Evolutionary conservation across 1,140 invertebrate species (phyloP), one percentile per base, ranked within the genome.

Genomic region (Penaeus indicus): DNA sequence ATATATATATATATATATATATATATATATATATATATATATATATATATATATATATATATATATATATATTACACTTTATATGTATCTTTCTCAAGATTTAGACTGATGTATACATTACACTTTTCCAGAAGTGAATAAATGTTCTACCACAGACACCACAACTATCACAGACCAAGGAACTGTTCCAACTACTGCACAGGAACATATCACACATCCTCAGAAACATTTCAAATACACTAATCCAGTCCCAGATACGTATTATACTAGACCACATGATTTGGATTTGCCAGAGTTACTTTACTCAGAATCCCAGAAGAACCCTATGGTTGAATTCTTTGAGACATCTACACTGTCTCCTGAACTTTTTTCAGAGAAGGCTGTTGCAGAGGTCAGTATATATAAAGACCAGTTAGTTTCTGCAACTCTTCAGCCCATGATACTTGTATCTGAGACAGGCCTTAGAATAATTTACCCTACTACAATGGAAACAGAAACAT

Each of bases 401-500:
- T 54, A 54, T 54, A 2, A 54, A 54, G 54, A 54, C 11, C 54
- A 72, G 18, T 61, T 75, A n/a, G 38, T 72, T 25, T 86, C 61
- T 62, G 67, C 78, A 38, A 21, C 42, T 75, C 18, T 75, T 75
- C n/a, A 78, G 22, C 75, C 84, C 38, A n/a, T 86, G 32, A 27
- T 60, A 21, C 22, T 86, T 79, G 61, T 86, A 42, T 78, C 84
- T 22, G 84, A 86, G 32, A 42, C 75, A 79, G 84, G 84, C 21
- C 60, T 64, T 21, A 47, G 8, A 25, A 79, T 77, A n/a, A 54
- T 64, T 18, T 86, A 62, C 42, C 84, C 84, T 21, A 62, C 84
- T 42, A 42, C 22, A 79, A 63, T 60, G 42, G 19, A 25, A 8
- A 22, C 38, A 25, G 84, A 86, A 63, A 60, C 25, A 13, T 63